Conservation (phyloP, 2,113 vertebrate species). For the Caretta caretta region DNA sequence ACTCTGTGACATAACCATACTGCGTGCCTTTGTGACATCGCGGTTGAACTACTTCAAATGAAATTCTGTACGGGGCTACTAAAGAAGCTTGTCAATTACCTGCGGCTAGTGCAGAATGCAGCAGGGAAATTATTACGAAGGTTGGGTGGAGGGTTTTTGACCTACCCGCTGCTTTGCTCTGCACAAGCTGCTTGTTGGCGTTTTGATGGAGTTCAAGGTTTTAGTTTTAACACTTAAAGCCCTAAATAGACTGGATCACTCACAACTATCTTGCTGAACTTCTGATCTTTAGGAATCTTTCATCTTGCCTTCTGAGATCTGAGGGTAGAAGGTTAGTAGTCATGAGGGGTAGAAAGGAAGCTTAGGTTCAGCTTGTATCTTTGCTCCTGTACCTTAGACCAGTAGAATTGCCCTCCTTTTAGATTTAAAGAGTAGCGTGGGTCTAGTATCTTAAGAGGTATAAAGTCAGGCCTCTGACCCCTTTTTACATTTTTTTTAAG, state of each 20-base stretch:
- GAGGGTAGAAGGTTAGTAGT: conserved; percentile 59
- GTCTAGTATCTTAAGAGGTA: conserved; percentile 6
- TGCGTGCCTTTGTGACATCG: background rate
- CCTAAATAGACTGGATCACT: conserved; percentile 52
- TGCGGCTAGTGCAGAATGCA: background rate
- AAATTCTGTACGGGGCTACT: background rate
- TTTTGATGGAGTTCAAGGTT: conserved; percentile 56
- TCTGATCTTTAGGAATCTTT: conserved; percentile 65
- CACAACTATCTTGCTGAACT: conserved; percentile 26
- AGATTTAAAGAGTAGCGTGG: background rate
- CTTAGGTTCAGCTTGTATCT: background rate
- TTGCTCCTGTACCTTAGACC: background rate
- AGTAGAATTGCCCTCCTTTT: conserved; percentile 27
- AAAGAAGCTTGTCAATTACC: background rate
- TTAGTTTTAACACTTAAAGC: conserved; percentile 32
- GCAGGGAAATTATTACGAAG: background rate
- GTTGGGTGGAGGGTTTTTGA: background rate
- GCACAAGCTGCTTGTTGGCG: conserved; percentile 26
- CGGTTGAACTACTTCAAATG: conserved; percentile 5
- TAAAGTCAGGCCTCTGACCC: conserved; percentile 30
- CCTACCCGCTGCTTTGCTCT: background rate
- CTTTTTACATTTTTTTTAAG: background rate
- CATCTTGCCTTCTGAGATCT: conserved; percentile 24
- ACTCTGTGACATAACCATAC: background rate
- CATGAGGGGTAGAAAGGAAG: conserved; percentile 14